These are phyloP conservation scores for Coreoperca whiteheadi DNA, from an alignment of 2,113 vertebrate species.

Conservation along the genomic window DNA sequence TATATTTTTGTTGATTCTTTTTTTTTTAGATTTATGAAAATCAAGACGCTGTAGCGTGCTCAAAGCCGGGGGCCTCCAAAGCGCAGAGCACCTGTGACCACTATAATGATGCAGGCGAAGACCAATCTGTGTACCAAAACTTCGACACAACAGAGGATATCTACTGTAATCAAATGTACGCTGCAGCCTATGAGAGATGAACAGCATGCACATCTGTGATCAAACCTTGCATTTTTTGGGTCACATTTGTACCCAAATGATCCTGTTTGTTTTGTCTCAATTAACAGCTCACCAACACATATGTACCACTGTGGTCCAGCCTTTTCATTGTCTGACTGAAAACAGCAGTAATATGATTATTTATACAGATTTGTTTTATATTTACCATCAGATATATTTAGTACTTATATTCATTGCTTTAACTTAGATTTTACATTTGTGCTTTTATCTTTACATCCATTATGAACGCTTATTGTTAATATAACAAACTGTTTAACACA, in stretches of 20 bases:
- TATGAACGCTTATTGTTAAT: neutral
- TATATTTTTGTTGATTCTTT: neutral
- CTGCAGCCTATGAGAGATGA: neutral
- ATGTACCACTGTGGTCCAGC: neutral
- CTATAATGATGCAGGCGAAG: neutral
- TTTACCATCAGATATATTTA: neutral
- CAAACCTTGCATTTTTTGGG: neutral
- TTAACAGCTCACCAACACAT: neutral
- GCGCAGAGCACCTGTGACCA: neutral
- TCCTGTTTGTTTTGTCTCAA: neutral
- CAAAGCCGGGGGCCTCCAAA: neutral
- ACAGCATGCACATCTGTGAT: neutral
- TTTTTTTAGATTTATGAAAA: constrained; percentile 41
- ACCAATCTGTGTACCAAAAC: constrained; percentile 34
- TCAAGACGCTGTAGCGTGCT: accelerated
- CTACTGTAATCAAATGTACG: constrained; percentile 1
- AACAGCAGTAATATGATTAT: neutral
- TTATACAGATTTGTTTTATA: neutral
- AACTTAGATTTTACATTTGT: neutral
- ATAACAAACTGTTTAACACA: constrained; percentile 1
- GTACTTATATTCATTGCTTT: neutral
- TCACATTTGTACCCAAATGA: neutral
- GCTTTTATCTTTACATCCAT: neutral
- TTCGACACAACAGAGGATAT: neutral
- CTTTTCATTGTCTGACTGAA: neutral